Evolutionary conservation across 2,113 vertebrate genomes (phyloP), one percentile per base, ranked within the genome.

Genomic region (Sigmodon hispidus): DNA sequence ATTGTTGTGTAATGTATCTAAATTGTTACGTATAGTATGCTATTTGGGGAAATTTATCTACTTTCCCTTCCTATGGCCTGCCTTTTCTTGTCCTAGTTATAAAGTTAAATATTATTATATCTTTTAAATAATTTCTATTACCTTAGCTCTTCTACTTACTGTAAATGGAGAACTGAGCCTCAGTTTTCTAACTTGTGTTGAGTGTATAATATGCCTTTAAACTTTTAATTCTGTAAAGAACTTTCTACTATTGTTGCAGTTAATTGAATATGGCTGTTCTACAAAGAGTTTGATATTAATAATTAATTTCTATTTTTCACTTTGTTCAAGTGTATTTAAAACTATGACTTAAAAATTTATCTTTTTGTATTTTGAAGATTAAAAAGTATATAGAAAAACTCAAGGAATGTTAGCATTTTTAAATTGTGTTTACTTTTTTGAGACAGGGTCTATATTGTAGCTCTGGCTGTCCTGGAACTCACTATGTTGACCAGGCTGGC

Each of bases 51-150:
- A 3, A 65, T 91, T 94, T 95, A 65, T 88, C 17, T 84, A 26
- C 55, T 96, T 93, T 91, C 40, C 50, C 72, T 96, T 96, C n/a
- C 79, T 96, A n/a, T 86, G 36, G 76, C 65, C 36, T 88, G 50
- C 80, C 22, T 85, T 43, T 96, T 95, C 55, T 84, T 90, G 76
- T 69, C 19, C 72, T 95, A 94, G 57, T 94, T 96, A 84, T 24
- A 80, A 96, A 93, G 50, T 90, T 76, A 94, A 90, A 90, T 93
- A 65, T 87, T 77, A 88, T 76, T 86, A 0, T 87, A 80, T 22
- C n/a, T 91, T 95, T 87, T 61, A 90, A 90, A 87, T 50, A 72
- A 50, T 72, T 94, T 87, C 84, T 81, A 89, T 90, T 45, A 88
- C n/a, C 26, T 92, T 81, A 92, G 34, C 70, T 93, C 43, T 96